These are phyloP conservation scores for Petrocephalus microphthalmus DNA, from an alignment of 2,113 vertebrate genomes.

Conservation along the genomic window DNA sequence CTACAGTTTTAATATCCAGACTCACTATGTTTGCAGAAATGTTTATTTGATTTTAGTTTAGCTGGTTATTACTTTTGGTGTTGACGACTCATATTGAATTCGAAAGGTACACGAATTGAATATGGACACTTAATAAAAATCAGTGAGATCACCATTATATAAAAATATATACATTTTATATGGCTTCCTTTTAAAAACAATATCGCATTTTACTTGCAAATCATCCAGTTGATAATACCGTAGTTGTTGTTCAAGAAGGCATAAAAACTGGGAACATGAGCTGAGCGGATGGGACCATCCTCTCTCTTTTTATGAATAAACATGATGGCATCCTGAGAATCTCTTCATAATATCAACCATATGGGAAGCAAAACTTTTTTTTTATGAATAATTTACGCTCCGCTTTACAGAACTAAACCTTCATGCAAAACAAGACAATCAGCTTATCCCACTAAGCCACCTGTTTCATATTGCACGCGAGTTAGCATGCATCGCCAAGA, in stretches of 20 bases:
- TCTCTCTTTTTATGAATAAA: slow-evolving; percentile 60
- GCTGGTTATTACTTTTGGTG: background rate
- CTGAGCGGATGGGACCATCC: background rate
- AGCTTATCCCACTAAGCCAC: background rate
- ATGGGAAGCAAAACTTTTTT: slow-evolving; percentile 51
- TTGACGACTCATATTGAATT: background rate
- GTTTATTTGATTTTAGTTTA: background rate
- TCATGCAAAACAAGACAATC: background rate
- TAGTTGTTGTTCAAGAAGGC: background rate
- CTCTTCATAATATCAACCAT: slow-evolving; percentile 53
- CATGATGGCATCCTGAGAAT: slow-evolving; percentile 54
- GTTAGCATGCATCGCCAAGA: background rate
- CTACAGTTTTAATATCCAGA: background rate
- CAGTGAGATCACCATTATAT: background rate
- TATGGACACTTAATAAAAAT: background rate
- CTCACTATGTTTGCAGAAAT: background rate
- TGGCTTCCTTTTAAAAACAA: background rate
- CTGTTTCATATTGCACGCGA: background rate
- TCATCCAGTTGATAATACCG: background rate
- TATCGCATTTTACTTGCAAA: background rate
- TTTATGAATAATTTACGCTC: background rate
- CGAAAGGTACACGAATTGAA: background rate
- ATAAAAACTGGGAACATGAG: background rate
- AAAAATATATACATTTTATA: background rate
- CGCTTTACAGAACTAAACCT: background rate